Conservation (phyloP, 2,797 vertebrate species). For the Tokudaia tokunoshimensis region DNA sequence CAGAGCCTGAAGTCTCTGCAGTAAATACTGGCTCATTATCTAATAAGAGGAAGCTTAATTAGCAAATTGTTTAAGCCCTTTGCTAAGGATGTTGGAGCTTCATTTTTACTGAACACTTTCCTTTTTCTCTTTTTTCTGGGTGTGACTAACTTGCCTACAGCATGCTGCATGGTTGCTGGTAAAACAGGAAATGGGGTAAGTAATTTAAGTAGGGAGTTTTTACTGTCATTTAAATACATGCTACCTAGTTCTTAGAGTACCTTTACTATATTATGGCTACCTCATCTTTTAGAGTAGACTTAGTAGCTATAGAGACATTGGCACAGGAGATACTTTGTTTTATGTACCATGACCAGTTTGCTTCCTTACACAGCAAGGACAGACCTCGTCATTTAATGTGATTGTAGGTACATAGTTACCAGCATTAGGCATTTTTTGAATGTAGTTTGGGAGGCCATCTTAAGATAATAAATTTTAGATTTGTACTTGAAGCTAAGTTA, state of each 20-base stretch:
- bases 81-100: constrained; percentile 67
- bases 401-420: constrained; percentile 35
- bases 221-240: constrained; percentile 72
- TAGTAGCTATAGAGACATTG: constrained; percentile 71
- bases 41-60: constrained; percentile 65
- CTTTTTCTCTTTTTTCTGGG: constrained; percentile 80
- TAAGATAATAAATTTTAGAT: constrained; percentile 63
- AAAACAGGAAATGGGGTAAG: constrained; percentile 92
- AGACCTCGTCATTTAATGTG: constrained; percentile 34
- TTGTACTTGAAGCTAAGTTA: constrained; percentile 62
- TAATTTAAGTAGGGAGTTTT: constrained; percentile 83
- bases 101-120: constrained; percentile 80
- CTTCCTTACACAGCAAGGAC: constrained; percentile 44
- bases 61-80: constrained; percentile 70
- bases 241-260: constrained; percentile 74
- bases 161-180: constrained; percentile 89
- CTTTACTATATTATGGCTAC: constrained; percentile 62
- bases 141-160: constrained; percentile 85
- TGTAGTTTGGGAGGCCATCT: constrained; percentile 57
- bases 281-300: constrained; percentile 49
- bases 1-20: constrained; percentile 59
- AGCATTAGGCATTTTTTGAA: constrained; percentile 29
- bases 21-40: constrained; percentile 45
- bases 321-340: constrained; percentile 61
- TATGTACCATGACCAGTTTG: constrained; percentile 50